phyloP scores from a whole-genome alignment of 2,797 vertebrate genomes.

The Adelosebastes latens region DNA sequence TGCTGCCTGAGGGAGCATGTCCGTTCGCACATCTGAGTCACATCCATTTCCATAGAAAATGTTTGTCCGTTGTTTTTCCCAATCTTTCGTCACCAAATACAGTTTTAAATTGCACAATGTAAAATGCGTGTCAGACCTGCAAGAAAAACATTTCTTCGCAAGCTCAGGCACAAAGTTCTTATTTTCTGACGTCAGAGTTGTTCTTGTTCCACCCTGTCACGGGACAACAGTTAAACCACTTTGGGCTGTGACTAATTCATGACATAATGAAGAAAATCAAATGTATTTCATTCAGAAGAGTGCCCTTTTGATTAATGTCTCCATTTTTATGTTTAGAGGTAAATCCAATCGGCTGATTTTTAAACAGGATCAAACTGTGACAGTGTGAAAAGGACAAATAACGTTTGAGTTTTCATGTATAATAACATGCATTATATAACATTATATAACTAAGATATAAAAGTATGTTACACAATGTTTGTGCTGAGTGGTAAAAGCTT shows the following conservation, averaged over 20 bases:
- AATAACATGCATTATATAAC: not conserved
- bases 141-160: not conserved
- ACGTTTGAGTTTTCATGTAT: not conserved
- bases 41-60: not conserved
- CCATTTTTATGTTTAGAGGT: not conserved
- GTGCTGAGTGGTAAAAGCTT: not conserved
- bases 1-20: not conserved
- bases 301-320: not conserved
- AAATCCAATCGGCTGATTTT: not conserved
- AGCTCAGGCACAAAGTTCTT: not conserved
- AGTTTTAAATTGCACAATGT: not conserved
- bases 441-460: not conserved
- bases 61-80: not conserved
- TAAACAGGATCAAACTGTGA: not conserved
- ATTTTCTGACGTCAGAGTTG: constrained; percentile 3
- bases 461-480: not conserved
- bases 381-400: not conserved
- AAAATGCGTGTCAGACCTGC: not conserved
- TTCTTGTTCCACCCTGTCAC: constrained; percentile 1
- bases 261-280: not conserved
- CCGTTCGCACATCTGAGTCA: constrained; percentile 26
- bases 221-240: not conserved
- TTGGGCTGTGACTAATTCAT: not conserved
- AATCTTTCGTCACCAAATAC: not conserved
- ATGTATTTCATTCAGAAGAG: not conserved